Conservation (phyloP, 2,113 vertebrate genomes). For the Cathartes aura region DNA sequence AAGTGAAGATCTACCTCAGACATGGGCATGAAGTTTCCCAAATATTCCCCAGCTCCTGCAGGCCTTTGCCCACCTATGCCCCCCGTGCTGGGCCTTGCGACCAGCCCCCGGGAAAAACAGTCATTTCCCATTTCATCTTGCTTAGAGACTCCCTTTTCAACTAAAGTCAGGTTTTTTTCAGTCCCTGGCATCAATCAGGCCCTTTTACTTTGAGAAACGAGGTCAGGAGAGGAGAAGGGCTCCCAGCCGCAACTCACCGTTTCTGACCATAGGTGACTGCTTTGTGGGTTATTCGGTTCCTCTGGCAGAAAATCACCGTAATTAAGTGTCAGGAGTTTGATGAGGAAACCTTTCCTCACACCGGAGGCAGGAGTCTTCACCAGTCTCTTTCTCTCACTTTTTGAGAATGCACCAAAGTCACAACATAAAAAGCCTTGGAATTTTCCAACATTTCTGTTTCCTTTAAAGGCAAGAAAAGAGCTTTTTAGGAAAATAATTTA, state of each 20-base stretch:
- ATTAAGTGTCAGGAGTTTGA: background rate
- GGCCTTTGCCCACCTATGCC: fast-evolving
- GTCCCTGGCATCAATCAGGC: background rate
- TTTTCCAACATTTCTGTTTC: background rate
- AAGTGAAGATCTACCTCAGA: background rate
- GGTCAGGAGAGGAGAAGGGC: background rate
- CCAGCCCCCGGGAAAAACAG: background rate
- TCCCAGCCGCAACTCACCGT: background rate
- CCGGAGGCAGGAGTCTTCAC: background rate
- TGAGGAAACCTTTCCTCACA: background rate
- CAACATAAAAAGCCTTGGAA: background rate
- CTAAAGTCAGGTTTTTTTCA: background rate
- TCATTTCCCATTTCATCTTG: background rate
- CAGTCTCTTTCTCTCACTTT: background rate
- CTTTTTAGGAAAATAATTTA: background rate
- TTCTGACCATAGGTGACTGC: background rate
- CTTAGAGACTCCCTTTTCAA: background rate
- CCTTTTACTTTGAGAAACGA: background rate
- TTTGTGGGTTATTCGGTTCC: background rate
- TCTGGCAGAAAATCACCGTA: background rate
- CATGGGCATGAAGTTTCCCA: background rate
- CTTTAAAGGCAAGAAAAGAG: background rate
- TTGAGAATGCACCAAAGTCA: background rate
- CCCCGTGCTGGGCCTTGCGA: fast-evolving
- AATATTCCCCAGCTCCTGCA: background rate